Evolutionary conservation across 2,888 invertebrate genomes (phyloP).

Genomic region (Anthophora plumipes): DNA sequence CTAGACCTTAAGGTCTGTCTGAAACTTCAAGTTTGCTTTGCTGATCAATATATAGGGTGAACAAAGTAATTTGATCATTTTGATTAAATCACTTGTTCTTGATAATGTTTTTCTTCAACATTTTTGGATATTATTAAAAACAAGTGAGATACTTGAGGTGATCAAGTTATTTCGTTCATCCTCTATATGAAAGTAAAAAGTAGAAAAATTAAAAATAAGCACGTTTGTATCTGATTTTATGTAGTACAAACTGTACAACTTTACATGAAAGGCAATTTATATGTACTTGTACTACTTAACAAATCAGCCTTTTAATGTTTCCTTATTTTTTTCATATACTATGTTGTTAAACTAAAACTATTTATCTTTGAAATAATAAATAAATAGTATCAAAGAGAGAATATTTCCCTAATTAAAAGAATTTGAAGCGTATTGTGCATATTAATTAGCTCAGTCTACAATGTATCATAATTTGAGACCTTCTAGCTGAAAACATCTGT

Average conservation of each 20-base stretch:
- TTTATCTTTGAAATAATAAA: conserved; percentile 43
- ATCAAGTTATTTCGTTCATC: too few relatives aligned
- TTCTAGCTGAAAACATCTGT: conserved; percentile 9
- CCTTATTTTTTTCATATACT: not conserved
- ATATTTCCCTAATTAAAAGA: conserved; percentile 20
- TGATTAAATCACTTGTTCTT: too few relatives aligned
- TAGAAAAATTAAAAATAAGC: conserved; percentile 35
- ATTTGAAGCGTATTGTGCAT: conserved; percentile 26
- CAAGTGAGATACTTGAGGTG: too few relatives aligned
- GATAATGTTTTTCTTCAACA: too few relatives aligned
- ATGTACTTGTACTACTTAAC: conserved; percentile 22
- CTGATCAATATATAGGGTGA: too few relatives aligned
- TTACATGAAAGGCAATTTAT: conserved; percentile 22
- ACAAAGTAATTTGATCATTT: too few relatives aligned
- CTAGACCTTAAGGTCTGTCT: too few relatives aligned
- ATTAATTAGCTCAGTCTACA: conserved; percentile 43
- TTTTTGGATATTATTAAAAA: too few relatives aligned
- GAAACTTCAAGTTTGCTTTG: too few relatives aligned
- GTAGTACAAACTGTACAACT: not conserved
- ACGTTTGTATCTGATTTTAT: conserved; percentile 11
- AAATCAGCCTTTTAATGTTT: conserved; percentile 38
- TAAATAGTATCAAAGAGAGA: conserved; percentile 46
- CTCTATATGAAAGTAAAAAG: conserved; percentile 1
- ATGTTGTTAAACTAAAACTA: conserved; percentile 27
- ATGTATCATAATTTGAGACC: conserved; percentile 19